Evolutionary conservation across 2,888 invertebrate genomes (phyloP), one percentile per base, ranked within the genome.

Genomic region (Dusona sp.): DNA sequence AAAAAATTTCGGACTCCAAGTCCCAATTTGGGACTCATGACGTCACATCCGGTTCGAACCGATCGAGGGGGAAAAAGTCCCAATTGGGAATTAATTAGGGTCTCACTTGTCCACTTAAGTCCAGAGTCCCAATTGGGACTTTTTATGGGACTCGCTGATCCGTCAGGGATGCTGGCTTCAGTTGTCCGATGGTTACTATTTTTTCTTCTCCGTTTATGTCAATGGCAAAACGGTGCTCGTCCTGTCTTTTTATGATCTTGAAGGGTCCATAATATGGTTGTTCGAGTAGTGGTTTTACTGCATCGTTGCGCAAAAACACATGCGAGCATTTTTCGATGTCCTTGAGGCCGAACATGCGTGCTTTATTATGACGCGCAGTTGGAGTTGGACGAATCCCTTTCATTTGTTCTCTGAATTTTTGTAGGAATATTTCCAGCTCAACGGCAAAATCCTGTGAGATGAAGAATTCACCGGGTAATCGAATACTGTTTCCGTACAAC

Each of bases 241-340:
- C 33, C 36, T 54, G 51, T 7, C 74, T 45, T 25, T 67, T 57
- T 3, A 85, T 70, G 22, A 85, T 61, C 45, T 85, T 72, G 65
- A 61, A 78, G 7, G 82, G 82, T 7, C 85, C 85, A 16, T 45
- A 70, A 64, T 85, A 83, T n/a, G 85, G 85, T n/a, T 51, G 70
- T 61, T 78, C 73, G 16, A 81, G 48, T 11, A 82, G 85, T 48
- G 77, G 74, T 36, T 74, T 70, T 1, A 86, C 79, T 19, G 65
- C 65, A n/a, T 65, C 65, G 36, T 65, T 61, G 6, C 65, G 65
- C 2, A 65, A 19, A 13, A 73, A 74, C 25, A 83, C 83, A 29
- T 79, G 83, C 22, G 68, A 54, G 16, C 75, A 83, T n/a, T 19
- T 70, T 16, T 68, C 33, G 25, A 77, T 67, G 25, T 77, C 64